Evolutionary conservation across 1,140 invertebrate genomes (phyloP).

Genomic region (Hylaeus volcanicus): DNA sequence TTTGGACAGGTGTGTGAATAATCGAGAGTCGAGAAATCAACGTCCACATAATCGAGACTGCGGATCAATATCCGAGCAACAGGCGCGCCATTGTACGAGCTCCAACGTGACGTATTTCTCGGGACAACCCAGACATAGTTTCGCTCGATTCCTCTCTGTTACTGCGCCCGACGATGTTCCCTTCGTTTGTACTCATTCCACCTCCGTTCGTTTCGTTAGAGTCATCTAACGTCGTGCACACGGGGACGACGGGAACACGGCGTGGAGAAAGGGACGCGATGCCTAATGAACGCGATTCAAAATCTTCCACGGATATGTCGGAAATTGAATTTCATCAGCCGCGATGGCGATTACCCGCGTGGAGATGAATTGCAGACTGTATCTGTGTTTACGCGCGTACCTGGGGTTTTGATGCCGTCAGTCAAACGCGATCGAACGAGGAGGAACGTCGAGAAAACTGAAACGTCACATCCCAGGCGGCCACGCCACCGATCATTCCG

Average conservation of each 20-base stretch:
- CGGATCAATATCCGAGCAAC: not conserved
- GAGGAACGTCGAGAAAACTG: constrained; percentile 39
- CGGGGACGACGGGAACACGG: constrained; percentile 13
- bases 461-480: constrained; percentile 51
- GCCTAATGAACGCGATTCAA: constrained; percentile 62
- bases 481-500: constrained; percentile 28
- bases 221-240: not conserved
- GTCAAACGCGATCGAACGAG: constrained; percentile 37
- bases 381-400: constrained; percentile 51
- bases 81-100: not conserved
- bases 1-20: not conserved
- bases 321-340: constrained; percentile 61
- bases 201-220: not conserved
- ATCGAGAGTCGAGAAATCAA: not conserved
- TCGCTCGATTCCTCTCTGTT: not conserved
- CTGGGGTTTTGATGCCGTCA: constrained; percentile 40
- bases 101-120: not conserved
- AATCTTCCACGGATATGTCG: constrained; percentile 55
- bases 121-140: not conserved
- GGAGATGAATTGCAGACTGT: constrained; percentile 52
- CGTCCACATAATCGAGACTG: not conserved
- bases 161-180: not conserved
- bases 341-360: constrained; percentile 39
- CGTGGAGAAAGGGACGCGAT: constrained; percentile 24
- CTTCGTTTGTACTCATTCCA: not conserved